phyloP scores from a whole-genome alignment of 2,113 vertebrate species.

The Cyprinodon brontotheroides region DNA sequence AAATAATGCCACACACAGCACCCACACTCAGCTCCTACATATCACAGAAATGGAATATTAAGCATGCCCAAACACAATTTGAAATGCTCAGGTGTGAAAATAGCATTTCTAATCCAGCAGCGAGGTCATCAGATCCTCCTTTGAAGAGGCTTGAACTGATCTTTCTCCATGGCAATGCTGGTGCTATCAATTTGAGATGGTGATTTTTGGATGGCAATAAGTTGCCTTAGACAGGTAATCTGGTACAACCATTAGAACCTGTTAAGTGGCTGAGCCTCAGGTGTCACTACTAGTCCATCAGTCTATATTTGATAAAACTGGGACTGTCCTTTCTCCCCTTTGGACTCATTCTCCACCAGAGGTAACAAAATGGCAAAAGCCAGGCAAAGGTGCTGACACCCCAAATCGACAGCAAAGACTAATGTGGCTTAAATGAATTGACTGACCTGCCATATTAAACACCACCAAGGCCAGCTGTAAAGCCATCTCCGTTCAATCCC shows the following conservation, averaged over 20 bases:
- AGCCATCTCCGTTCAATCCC: conserved; percentile 11
- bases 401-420: conserved; percentile 43
- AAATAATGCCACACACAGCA: conserved; percentile 69
- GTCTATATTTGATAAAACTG: conserved; percentile 64
- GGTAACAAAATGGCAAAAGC: conserved; percentile 46
- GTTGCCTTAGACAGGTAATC: conserved; percentile 70
- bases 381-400: conserved; percentile 55
- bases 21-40: conserved; percentile 61
- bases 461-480: conserved; percentile 13
- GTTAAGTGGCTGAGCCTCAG: conserved; percentile 67
- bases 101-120: conserved; percentile 66
- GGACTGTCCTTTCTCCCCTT: conserved; percentile 30
- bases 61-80: conserved; percentile 76
- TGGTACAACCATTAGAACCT: conserved; percentile 67
- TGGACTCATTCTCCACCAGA: conserved; percentile 21
- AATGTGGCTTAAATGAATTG: conserved; percentile 59
- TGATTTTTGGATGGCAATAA: conserved; percentile 50
- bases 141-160: conserved; percentile 41
- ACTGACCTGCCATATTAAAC: conserved; percentile 48
- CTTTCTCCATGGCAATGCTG: conserved; percentile 41
- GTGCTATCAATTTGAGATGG: conserved; percentile 57
- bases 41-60: conserved; percentile 71
- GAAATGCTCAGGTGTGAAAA: conserved; percentile 68
- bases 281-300: conserved; percentile 77
- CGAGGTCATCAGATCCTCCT: conserved; percentile 49